Conservation (phyloP, 2,888 invertebrate species). For the Eupithecia tripunctaria region DNA sequence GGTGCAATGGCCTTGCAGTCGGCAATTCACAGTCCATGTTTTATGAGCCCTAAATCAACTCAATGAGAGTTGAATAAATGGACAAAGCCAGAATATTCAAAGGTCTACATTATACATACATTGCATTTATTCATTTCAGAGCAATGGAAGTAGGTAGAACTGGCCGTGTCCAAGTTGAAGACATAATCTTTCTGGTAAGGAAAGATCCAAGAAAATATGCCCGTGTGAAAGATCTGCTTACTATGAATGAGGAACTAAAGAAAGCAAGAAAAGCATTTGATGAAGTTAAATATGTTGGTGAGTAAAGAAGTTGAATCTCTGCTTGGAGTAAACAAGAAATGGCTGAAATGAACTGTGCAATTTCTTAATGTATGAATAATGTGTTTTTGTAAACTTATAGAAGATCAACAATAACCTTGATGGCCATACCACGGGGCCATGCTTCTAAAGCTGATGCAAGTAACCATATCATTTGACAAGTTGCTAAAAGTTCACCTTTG, state of each 20-base stretch:
- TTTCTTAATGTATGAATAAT: conserved; percentile 36
- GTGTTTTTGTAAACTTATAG: conserved; percentile 73
- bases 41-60: no score
- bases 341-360: not conserved
- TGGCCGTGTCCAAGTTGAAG: conserved; percentile 99
- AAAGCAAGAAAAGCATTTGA: conserved; percentile 99
- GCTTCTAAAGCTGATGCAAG: conserved; percentile 83
- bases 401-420: conserved; percentile 80
- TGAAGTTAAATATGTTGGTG: conserved; percentile 98
- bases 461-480: conserved; percentile 70
- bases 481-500: conserved; percentile 68
- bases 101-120: not conserved
- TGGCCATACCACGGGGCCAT: conserved; percentile 68
- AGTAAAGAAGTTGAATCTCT: conserved; percentile 55
- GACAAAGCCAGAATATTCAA: not conserved
- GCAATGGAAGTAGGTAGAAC: conserved; percentile 98
- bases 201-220: conserved; percentile 99
- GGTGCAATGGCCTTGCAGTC: no score
- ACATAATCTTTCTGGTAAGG: conserved; percentile 97
- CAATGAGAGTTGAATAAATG: not conserved
- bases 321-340: not conserved
- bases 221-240: conserved; percentile 97
- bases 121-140: conserved; percentile 72
- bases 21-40: no score
- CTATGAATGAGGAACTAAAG: conserved; percentile 99